Percentiles rank a stretch among this genome's conserved stretches.
Evolutionary conservation across 1,140 invertebrate genomes (phyloP).

Genomic region (Drosophila murphyi): DNA sequence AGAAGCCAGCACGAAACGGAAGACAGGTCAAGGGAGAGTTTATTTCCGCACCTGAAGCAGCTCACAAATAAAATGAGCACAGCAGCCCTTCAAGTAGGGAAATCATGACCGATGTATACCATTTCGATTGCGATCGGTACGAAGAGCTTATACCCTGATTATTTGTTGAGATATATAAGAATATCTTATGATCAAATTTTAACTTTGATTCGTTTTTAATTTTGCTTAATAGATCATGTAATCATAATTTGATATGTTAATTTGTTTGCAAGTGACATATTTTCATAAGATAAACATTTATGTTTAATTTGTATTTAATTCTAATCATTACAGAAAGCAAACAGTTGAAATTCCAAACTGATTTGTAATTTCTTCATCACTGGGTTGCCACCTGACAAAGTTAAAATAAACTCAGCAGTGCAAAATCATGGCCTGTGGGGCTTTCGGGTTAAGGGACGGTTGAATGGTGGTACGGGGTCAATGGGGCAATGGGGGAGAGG

Average conservation of each 20-base stretch:
- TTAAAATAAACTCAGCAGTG: neutral
- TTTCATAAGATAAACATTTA: neutral
- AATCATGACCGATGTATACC: conserved; percentile 4
- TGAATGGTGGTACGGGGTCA: neutral
- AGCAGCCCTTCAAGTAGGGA: conserved; percentile 30
- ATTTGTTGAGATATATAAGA: neutral
- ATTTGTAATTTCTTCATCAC: neutral
- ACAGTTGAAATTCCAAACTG: neutral
- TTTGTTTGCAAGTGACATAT: too few relatives aligned
- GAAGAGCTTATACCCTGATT: conserved; percentile 9
- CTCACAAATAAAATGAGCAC: conserved; percentile 39
- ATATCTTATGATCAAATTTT: too few relatives aligned
- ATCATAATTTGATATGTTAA: too few relatives aligned
- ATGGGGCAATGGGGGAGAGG: neutral
- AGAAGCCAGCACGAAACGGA: conserved; percentile 49
- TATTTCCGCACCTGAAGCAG: conserved; percentile 77
- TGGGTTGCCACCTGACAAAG: conserved; percentile 8
- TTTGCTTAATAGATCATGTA: too few relatives aligned
- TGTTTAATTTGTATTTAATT: neutral
- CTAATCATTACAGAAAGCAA: neutral
- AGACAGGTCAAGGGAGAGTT: conserved; percentile 75
- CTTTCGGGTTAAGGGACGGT: neutral
- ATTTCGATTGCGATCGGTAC: neutral
- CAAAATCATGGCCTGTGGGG: neutral
- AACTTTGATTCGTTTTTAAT: too few relatives aligned